Percentiles rank a stretch among this genome's conserved stretches.
Conservation (phyloP, 53 echinoderm and acorn worm genomes). For the Apostichopus leukothele region DNA sequence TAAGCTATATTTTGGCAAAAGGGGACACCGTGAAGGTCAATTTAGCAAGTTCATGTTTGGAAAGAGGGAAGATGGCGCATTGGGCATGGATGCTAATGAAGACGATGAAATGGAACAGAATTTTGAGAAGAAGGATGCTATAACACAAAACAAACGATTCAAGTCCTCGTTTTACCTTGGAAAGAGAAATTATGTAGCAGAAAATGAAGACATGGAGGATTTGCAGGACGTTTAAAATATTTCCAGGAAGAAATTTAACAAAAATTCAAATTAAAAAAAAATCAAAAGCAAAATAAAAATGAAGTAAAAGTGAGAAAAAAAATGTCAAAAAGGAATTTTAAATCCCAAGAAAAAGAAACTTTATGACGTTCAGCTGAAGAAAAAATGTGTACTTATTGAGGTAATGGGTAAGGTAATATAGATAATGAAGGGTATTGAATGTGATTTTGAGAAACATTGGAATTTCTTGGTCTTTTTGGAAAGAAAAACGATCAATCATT, state of each 20-base stretch:
- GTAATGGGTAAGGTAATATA: too few species aligned
- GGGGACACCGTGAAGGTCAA: background rate
- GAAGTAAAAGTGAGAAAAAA: too few species aligned
- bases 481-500: too few species aligned
- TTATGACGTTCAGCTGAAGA: too few species aligned
- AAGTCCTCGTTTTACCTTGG: constrained; percentile 22
- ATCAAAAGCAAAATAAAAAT: background rate
- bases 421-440: too few species aligned
- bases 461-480: too few species aligned
- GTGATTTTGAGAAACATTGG: too few species aligned
- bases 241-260: background rate
- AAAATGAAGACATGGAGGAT: constrained; percentile 5
- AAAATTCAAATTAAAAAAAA: background rate
- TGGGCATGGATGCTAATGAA: background rate
- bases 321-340: too few species aligned
- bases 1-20: constrained; percentile 16
- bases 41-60: constrained; percentile 18
- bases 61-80: constrained; percentile 4
- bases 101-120: background rate
- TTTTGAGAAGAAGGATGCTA: background rate
- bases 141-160: constrained; percentile 2
- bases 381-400: too few species aligned
- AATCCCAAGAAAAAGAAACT: too few species aligned
- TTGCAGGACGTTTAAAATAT: constrained; percentile 4
- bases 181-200: constrained; percentile 20